A percentile compares a stretch with the other conserved stretches of the same genome.
Evolutionary conservation across 2,113 vertebrate species (phyloP).

Genomic region (Anolis sagrei): DNA sequence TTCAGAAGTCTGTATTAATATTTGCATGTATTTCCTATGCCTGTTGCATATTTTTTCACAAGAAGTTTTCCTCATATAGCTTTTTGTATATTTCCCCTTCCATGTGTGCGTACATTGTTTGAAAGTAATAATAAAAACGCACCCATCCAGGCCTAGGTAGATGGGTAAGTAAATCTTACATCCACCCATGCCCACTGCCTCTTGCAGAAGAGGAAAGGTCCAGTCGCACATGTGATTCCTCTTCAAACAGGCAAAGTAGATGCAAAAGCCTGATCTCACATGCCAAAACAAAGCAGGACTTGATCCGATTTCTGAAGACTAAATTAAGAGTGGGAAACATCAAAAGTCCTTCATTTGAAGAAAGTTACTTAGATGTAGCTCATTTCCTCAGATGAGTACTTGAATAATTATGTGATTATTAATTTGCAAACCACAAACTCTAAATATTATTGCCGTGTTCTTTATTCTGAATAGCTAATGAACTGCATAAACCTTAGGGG

Average conservation of each 20-base stretch:
- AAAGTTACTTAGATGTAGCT: background rate
- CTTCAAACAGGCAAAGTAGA: background rate
- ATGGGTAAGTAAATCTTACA: too few species aligned
- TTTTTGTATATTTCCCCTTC: too few species aligned
- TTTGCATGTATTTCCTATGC: too few species aligned
- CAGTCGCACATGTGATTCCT: too few species aligned
- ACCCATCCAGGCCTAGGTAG: background rate
- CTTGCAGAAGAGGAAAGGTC: background rate
- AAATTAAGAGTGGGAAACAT: background rate
- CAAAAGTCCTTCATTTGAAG: background rate
- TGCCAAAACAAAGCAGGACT: background rate
- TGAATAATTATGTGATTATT: background rate
- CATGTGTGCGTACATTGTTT: too few species aligned
- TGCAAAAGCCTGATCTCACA: background rate
- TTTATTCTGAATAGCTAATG: background rate
- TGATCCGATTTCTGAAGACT: background rate
- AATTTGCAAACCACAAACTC: constrained; percentile 4
- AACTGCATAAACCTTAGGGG: background rate
- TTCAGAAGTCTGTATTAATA: too few species aligned
- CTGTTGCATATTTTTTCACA: too few species aligned
- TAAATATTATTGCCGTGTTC: background rate
- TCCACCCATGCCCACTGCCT: too few species aligned
- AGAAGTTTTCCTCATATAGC: too few species aligned
- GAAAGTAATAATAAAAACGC: background rate
- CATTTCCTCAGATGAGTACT: background rate